A percentile compares a stretch with the other conserved stretches of the same genome.
phyloP scores from a whole-genome alignment of 2,797 vertebrate genomes.

The Brotula barbata region DNA sequence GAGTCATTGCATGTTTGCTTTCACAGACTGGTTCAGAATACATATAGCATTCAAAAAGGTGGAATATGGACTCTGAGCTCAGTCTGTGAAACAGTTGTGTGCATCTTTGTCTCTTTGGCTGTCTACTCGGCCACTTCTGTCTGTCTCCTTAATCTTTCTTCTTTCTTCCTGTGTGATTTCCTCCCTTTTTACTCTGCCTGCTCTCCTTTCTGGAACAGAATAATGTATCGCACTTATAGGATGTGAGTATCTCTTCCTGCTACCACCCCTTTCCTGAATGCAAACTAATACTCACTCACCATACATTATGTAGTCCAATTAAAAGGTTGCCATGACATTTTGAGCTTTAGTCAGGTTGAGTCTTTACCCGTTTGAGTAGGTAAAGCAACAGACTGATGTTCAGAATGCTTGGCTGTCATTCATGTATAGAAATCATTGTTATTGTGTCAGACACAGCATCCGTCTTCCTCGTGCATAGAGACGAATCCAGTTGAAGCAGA shows the following conservation, averaged over 20 bases:
- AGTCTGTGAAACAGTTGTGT: constrained; percentile 43
- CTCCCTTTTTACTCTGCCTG: constrained; percentile 91
- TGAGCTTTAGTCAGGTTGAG: background rate
- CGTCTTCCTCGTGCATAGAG: no score
- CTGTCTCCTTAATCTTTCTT: constrained; percentile 45
- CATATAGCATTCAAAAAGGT: background rate
- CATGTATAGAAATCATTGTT: no score
- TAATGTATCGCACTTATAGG: constrained; percentile 99
- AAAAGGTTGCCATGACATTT: constrained; percentile 2
- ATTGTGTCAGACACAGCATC: no score
- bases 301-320: constrained; percentile 4
- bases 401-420: constrained; percentile 10
- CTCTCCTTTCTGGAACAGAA: constrained; percentile 93
- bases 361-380: background rate
- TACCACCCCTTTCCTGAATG: constrained; percentile 18
- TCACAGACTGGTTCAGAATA: constrained; percentile 23
- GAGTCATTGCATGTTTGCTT: constrained; percentile 56
- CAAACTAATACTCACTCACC: background rate
- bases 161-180: constrained; percentile 71
- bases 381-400: constrained; percentile 22
- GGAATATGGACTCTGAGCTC: background rate
- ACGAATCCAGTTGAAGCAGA: no score
- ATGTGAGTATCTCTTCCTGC: constrained; percentile 92
- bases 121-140: no score
- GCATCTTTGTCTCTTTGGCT: constrained; percentile 76